Conservation (phyloP, 2,797 vertebrate species). For the Betta splendens region DNA sequence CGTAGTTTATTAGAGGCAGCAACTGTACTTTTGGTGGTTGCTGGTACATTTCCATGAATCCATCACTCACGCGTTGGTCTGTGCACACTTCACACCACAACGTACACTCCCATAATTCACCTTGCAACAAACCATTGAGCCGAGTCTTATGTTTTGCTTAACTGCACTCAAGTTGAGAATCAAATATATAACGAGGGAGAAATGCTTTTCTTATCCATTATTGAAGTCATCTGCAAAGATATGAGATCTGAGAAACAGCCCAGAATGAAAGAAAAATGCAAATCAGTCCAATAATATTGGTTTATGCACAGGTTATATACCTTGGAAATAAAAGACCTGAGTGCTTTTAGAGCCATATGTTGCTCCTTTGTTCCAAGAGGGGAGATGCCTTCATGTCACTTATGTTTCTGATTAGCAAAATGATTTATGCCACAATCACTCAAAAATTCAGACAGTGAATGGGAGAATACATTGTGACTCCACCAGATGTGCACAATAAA, state of each 20-base stretch:
- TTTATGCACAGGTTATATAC: constrained; percentile 85
- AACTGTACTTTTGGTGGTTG: constrained; percentile 43
- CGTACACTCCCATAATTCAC: constrained; percentile 74
- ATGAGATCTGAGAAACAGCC: constrained; percentile 68
- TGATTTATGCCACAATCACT: constrained; percentile 99
- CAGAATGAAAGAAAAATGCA: constrained; percentile 82
- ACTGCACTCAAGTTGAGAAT: constrained; percentile 79
- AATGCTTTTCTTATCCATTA: constrained; percentile 79
- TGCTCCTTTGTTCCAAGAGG: constrained; percentile 98
- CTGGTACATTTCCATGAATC: constrained; percentile 65
- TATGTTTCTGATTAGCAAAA: constrained; percentile 99
- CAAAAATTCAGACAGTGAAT: constrained; percentile 99
- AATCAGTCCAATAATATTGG: constrained; percentile 80
- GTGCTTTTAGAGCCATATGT: constrained; percentile 99
- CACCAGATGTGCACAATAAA: constrained; percentile 99
- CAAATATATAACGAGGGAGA: constrained; percentile 80
- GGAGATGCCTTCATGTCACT: constrained; percentile 99
- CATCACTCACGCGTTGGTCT: constrained; percentile 35
- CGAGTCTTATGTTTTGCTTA: constrained; percentile 79
- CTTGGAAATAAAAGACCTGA: constrained; percentile 82
- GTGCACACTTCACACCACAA: constrained; percentile 58
- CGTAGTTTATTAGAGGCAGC: constrained; percentile 73
- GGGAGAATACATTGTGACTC: constrained; percentile 99
- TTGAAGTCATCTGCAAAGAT: constrained; percentile 79
- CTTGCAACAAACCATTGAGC: constrained; percentile 77